These are phyloP conservation scores for mouse (Mus musculus) DNA, from an alignment of 2,113 vertebrate species.

Conservation along the genomic window DNA sequence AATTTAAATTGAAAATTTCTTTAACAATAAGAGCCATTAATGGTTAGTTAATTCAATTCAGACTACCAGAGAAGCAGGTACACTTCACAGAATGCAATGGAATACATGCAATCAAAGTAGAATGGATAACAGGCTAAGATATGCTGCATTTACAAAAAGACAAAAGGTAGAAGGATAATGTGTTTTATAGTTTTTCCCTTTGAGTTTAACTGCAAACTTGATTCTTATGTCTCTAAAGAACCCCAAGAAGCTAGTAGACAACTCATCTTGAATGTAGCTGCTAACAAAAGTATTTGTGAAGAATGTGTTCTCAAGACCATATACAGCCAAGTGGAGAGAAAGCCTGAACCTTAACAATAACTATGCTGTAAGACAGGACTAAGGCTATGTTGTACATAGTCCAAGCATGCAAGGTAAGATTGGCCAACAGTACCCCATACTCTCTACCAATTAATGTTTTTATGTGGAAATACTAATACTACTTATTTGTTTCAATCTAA, in stretches of 20 bases:
- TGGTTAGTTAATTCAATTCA: conserved; percentile 82
- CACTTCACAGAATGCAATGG: conserved; percentile 66
- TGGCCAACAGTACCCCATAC: not conserved
- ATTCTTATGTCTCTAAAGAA: conserved; percentile 65
- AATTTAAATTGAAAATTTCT: conserved; percentile 81
- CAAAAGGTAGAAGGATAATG: conserved; percentile 33
- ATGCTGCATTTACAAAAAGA: conserved; percentile 68
- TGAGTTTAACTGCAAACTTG: conserved; percentile 57
- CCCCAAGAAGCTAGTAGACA: not conserved
- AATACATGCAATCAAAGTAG: conserved; percentile 63
- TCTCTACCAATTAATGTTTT: not conserved
- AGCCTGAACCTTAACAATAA: not conserved
- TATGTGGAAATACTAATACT: not conserved
- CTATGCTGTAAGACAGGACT: not conserved
- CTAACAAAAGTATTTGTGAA: conserved; percentile 7
- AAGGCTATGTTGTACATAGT: accelerated
- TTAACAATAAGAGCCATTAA: conserved; percentile 77
- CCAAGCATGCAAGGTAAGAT: not conserved
- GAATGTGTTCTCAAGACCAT: not conserved
- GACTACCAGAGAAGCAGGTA: conserved; percentile 69
- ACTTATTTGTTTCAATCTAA: not conserved
- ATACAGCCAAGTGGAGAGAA: not conserved
- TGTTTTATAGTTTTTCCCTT: conserved; percentile 60
- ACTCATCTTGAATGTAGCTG: conserved; percentile 40
- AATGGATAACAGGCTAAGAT: conserved; percentile 51